These are phyloP conservation scores for Leguminivora glycinivorella DNA, from an alignment of 1,140 invertebrate genomes.

Conservation along the genomic window DNA sequence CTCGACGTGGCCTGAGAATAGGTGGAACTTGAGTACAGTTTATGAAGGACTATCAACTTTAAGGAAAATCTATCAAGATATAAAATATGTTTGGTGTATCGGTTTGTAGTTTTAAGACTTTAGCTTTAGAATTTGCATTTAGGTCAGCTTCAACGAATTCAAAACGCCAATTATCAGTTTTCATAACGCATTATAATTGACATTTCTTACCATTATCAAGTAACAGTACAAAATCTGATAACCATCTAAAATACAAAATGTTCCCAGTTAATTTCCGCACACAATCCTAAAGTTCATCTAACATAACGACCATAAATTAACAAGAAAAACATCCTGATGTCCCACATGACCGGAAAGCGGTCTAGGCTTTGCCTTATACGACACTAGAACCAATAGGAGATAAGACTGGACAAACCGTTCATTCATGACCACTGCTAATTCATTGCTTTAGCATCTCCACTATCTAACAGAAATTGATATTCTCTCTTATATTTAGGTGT, in stretches of 20 bases:
- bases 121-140: background rate
- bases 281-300: slow-evolving; percentile 17
- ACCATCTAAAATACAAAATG: background rate
- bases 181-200: too few species aligned
- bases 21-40: background rate
- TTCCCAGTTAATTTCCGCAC: background rate
- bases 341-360: slow-evolving; percentile 20
- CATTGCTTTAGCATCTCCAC: background rate
- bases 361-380: slow-evolving; percentile 11
- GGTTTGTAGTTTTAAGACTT: background rate
- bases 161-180: too few species aligned
- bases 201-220: background rate
- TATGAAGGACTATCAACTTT: background rate
- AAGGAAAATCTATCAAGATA: background rate
- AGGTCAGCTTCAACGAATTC: background rate
- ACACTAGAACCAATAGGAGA: background rate
- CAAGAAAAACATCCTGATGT: slow-evolving; percentile 25
- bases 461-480: background rate
- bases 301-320: slow-evolving; percentile 19
- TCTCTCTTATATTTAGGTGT: background rate
- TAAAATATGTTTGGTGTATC: background rate
- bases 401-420: slow-evolving; percentile 2
- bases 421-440: slow-evolving; percentile 2
- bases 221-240: background rate
- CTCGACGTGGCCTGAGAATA: background rate